Evolutionary conservation across 2,888 invertebrate species (phyloP).

Genomic region (Oasisia sp.): DNA sequence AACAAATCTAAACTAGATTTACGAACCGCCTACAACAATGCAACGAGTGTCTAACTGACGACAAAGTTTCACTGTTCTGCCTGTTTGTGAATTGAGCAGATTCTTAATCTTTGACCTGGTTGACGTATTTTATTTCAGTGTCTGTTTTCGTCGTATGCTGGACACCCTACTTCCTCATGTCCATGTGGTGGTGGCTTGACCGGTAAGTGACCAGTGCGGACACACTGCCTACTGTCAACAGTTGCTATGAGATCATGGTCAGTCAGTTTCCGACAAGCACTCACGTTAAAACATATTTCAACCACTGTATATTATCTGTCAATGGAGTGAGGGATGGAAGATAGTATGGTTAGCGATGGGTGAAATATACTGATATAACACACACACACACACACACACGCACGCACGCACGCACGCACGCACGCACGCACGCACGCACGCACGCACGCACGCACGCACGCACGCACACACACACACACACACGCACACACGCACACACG

Average conservation of each 20-base stretch:
- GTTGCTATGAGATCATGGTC: background rate
- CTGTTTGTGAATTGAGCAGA: too few relatives aligned
- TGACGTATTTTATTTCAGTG: background rate
- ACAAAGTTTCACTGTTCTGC: too few relatives aligned
- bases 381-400: background rate
- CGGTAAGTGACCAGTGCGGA: background rate
- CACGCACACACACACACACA: background rate
- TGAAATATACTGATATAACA: constrained; percentile 8
- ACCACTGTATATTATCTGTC: too few relatives aligned
- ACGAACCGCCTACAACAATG: too few relatives aligned
- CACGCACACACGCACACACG: background rate
- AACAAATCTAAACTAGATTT: too few relatives aligned
- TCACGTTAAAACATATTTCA: too few relatives aligned
- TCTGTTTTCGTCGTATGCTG: background rate
- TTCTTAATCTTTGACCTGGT: too few relatives aligned
- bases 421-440: background rate
- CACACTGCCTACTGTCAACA: background rate
- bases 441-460: background rate
- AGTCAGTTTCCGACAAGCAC: background rate
- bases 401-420: background rate
- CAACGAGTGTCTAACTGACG: too few relatives aligned
- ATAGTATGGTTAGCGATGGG: too few relatives aligned
- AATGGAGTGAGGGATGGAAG: too few relatives aligned
- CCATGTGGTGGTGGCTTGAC: background rate
- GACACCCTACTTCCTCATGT: background rate